phyloP scores from a whole-genome alignment of 2,888 invertebrate genomes.

The Clitarchus hookeri region DNA sequence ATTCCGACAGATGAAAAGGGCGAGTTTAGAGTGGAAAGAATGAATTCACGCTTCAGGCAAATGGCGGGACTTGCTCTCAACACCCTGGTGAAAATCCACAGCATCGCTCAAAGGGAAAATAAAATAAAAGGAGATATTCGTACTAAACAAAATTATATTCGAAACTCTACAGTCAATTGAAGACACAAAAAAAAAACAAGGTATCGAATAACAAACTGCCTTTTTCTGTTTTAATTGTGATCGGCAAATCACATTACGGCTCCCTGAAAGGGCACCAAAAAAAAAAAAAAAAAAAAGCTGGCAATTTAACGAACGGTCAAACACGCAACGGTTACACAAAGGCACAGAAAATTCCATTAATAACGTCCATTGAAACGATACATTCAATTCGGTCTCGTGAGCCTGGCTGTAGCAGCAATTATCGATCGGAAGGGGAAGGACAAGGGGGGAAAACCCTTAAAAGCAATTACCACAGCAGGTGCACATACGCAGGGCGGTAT shows the following conservation, averaged over 20 bases:
- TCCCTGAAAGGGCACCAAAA: neutral
- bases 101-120: neutral
- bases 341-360: slow-evolving; percentile 14
- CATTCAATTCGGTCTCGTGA: neutral
- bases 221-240: neutral
- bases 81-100: too few species aligned
- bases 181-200: neutral
- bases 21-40: too few species aligned
- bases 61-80: too few species aligned
- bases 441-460: neutral
- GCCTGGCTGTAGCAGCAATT: neutral
- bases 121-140: neutral
- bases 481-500: neutral
- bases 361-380: neutral
- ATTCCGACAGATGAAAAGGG: too few species aligned
- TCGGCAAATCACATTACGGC: neutral
- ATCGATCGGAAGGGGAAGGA: neutral
- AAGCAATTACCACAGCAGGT: slow-evolving; percentile 2
- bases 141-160: neutral
- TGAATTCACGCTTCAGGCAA: too few species aligned
- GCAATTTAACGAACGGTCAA: slow-evolving; percentile 10
- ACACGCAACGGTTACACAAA: neutral
- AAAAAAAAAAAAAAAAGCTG: neutral
- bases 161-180: neutral
- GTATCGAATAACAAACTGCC: neutral